Percentiles rank a stretch among this genome's conserved stretches.
Conservation (phyloP, 2,888 invertebrate species). For the Chrysolina americana region DNA sequence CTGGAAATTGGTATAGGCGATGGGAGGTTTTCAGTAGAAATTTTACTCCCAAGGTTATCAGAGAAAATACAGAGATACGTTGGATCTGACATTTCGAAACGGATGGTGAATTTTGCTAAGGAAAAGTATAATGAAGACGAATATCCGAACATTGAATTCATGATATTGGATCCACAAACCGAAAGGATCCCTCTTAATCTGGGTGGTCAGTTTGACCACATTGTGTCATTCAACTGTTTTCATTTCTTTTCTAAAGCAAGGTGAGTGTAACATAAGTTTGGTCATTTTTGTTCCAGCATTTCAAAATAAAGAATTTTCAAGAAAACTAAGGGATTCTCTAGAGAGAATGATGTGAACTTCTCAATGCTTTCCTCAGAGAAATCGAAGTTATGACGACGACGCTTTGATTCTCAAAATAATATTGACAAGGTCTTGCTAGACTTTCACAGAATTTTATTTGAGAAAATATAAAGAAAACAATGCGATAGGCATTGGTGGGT, state of each 20-base stretch:
- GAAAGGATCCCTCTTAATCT: not conserved
- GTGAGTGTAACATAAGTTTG: not conserved
- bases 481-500: no score
- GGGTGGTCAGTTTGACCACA: not conserved
- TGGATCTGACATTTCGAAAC: not conserved
- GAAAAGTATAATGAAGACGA: not conserved
- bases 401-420: no score
- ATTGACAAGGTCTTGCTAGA: no score
- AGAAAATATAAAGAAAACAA: no score
- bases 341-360: no score
- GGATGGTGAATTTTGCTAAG: not conserved
- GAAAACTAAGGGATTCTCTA: no score
- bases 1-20: not conserved
- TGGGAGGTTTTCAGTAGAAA: not conserved
- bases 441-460: no score
- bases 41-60: not conserved
- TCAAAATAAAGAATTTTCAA: no score
- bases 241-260: not conserved
- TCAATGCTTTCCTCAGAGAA: no score
- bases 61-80: not conserved
- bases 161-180: not conserved
- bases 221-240: not conserved
- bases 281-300: no score
- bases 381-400: no score
- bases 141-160: not conserved